Percentiles rank a stretch among this genome's conserved stretches.
Conservation (phyloP, 2,797 vertebrate genomes). For the Circus cinereus region DNA sequence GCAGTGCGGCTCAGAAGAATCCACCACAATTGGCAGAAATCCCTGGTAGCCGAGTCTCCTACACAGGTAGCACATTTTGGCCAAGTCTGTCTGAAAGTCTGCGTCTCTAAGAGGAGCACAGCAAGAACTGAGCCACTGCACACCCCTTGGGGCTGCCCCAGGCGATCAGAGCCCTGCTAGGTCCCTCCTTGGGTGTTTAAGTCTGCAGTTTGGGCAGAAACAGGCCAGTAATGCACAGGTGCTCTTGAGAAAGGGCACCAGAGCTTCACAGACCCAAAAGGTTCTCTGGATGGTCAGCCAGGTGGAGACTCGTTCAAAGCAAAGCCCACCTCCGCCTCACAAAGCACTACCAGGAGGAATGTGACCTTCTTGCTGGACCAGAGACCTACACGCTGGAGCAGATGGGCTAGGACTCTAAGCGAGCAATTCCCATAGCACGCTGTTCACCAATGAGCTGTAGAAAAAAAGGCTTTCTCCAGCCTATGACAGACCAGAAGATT, state of each 20-base stretch:
- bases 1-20: not conserved
- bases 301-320: not conserved
- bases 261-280: not conserved
- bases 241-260: not conserved
- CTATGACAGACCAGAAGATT: not conserved
- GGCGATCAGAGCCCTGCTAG: not conserved
- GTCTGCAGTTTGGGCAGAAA: not conserved
- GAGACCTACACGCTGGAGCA: not conserved
- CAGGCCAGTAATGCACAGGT: not conserved
- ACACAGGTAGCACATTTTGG: not conserved
- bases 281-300: not conserved
- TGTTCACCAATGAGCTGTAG: accelerated
- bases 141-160: not conserved
- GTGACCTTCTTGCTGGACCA: not conserved
- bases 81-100: not conserved
- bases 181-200: not conserved
- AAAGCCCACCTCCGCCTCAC: not conserved
- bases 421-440: not conserved
- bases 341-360: not conserved
- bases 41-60: not conserved
- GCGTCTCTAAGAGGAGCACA: accelerated
- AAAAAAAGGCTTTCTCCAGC: not conserved
- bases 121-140: not conserved
- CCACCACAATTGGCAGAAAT: not conserved
- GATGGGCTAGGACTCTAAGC: not conserved